Evolutionary conservation across 2,113 vertebrate genomes (phyloP).

Genomic region (Nycticebus coucang): DNA sequence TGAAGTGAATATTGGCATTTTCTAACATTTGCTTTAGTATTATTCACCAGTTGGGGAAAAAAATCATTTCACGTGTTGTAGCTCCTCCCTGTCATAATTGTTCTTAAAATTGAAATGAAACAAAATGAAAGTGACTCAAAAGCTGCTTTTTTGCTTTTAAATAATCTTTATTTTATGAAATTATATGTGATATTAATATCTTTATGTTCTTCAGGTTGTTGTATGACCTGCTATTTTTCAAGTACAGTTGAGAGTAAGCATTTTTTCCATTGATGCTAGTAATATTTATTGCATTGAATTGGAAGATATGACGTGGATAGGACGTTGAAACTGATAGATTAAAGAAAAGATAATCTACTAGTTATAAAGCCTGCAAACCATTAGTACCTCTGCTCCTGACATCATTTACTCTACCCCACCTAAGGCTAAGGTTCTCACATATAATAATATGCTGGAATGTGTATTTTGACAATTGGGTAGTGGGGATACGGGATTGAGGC

Average conservation of each 20-base stretch:
- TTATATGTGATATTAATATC: background rate
- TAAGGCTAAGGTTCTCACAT: background rate
- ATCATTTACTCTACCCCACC: background rate
- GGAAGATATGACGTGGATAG: background rate
- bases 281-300: background rate
- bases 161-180: background rate
- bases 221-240: background rate
- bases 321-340: constrained; percentile 33
- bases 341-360: constrained; percentile 13
- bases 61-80: background rate
- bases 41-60: background rate
- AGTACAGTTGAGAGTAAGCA: background rate
- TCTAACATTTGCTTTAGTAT: background rate
- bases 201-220: background rate
- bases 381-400: constrained; percentile 37
- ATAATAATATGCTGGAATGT: background rate
- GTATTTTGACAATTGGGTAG: background rate
- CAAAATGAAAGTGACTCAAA: background rate
- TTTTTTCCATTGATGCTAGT: background rate
- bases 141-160: background rate
- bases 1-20: constrained; percentile 5
- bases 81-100: background rate
- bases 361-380: background rate
- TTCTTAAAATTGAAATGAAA: constrained; percentile 43
- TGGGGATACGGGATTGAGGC: background rate